phyloP scores from a whole-genome alignment of 2,797 vertebrate species.

The Ctenosaura bakeri region DNA sequence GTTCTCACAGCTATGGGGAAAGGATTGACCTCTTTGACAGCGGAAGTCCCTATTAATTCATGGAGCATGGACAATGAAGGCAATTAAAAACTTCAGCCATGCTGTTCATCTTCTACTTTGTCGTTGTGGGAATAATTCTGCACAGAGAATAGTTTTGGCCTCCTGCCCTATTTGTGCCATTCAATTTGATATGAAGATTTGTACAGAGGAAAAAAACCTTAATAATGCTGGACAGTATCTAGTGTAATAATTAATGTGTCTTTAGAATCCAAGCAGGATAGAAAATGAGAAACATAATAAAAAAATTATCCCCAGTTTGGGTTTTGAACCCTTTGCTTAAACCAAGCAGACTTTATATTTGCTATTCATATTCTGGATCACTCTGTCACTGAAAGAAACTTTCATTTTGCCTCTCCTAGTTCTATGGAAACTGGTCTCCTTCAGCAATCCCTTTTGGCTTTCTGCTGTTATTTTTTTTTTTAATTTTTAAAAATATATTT shows the following conservation, averaged over 20 bases:
- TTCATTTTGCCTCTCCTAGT: background rate
- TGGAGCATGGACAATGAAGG: background rate
- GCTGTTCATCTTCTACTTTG: background rate
- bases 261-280: background rate
- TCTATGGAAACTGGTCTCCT: background rate
- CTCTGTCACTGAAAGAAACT: background rate
- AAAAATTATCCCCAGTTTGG: background rate
- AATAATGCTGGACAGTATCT: background rate
- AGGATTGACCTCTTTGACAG: rapidly evolving
- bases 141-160: background rate
- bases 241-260: background rate
- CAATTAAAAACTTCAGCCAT: background rate
- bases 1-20: constrained; percentile 30
- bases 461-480: background rate
- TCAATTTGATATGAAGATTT: constrained; percentile 1
- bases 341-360: background rate
- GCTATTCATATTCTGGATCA: background rate
- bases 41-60: constrained; percentile 1
- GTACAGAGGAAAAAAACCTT: background rate
- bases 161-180: background rate
- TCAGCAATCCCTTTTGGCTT: background rate
- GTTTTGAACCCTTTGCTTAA: constrained; percentile 14
- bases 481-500: no score
- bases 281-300: background rate
- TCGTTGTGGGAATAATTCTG: constrained; percentile 4